Evolutionary conservation across 2,888 invertebrate species (phyloP), one percentile per base, ranked within the genome.

Genomic region (Thera obeliscata): DNA sequence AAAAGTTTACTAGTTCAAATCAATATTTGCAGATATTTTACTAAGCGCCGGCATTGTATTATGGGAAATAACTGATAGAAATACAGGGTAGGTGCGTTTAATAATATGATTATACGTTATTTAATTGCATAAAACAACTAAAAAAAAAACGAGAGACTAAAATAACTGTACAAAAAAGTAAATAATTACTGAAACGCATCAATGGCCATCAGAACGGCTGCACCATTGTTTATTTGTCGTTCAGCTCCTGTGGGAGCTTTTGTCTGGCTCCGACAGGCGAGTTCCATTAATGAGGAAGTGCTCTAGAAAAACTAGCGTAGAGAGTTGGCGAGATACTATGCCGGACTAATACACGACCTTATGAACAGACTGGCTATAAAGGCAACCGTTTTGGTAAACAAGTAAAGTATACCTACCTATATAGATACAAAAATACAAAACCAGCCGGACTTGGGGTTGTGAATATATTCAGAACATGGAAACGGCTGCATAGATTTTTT

Each of bases 201-300:
- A 63, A 55, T 66, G 61, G 60, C 55, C 62, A 65, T 61, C 57
- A 49, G 43, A 35, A 49, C 36, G 46, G 22, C 56, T 64, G 35
- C 52, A 61, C 55, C 65, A 69, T 66, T 73, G 70, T 76, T 69
- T 72, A 66, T 66, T 66, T 69, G 65, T 60, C 64, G 55, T 64
- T 69, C 43, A 49, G 56, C 59, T 65, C 74, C 76, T 69, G 75
- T 73, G 72, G 73, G 70, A 67, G 78, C 85, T 83, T 85, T 85
- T 85, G 84, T 87, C 77, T 80, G 65, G 78, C 73, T 80, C 74
- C 76, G 84, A 81, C 80, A 80, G 76, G 81, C 80, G 82, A 82
- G 86, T 81, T 81, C 83, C 79, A 77, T 86, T 90, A 92, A 93
- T 90, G 87, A 92, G 92, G 92, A 92, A 93, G 87, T 88, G 91